Base-by-base conservation (phyloP, 2,797 vertebrate genomes). In the Merluccius polli region DNA sequence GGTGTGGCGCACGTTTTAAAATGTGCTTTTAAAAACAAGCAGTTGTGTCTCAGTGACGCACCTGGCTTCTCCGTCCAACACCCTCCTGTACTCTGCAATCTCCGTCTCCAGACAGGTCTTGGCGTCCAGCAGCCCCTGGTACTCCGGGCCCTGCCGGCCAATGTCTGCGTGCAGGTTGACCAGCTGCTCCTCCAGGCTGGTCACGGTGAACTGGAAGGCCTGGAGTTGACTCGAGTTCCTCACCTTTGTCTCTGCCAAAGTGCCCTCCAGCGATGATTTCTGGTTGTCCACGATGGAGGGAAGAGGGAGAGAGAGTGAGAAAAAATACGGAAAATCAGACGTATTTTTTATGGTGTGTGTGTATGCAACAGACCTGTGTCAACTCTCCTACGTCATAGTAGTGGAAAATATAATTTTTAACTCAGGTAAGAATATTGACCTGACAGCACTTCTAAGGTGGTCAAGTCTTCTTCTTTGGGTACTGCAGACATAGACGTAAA, bases 81-180 rank as follows among this genome's bases (percentile, higher is more conserved):
- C 93, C 78, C 93, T 94, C 81, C 92, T 96, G 92, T 98, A 98
- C 0, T 96, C 95, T 59, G 94, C 88, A 3, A 98, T 98, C 91
- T 98, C 96, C 93, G 95, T 92, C 88, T 98, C 96, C 90, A 98
- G 92, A 0, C 94, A 87, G 0, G 94, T 93, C 84, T 98, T 98
- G 72, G 97, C 91, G 0, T 98, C 96, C 72, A 98, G 91, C 75
- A 98, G 88, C 80, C 92, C 86, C 77, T 88, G 87, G 89, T 98
- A 98, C 21, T 97, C 96, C 0, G 94, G 93, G 80, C 82, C 85
- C 92, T 98, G 95, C 63, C 89, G 87, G 72, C 96, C 96, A 31
- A 93, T 95, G 77, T 96, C 94, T 0, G 72, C 70, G 2, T 95
- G 92, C 79, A 98, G 85, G n/a, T 92, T 85, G 0, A 74, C 79